A percentile compares a stretch with the other conserved stretches of the same genome.
phyloP scores from a whole-genome alignment of 2,888 invertebrate species.

The Stenoptilia bipunctidactyla region DNA sequence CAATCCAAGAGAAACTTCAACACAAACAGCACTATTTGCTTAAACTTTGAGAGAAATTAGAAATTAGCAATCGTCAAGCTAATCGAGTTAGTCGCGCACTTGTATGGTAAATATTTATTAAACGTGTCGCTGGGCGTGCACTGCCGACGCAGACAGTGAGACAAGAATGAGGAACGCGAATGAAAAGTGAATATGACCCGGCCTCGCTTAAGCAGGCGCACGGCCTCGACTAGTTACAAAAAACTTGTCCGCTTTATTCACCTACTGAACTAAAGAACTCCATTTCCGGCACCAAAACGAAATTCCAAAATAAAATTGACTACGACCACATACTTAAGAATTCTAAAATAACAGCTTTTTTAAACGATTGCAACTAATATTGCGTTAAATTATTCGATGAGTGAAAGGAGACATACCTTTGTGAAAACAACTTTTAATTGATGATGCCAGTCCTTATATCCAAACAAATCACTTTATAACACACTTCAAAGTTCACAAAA shows the following conservation, averaged over 20 bases:
- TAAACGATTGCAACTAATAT: neutral
- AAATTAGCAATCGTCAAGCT: constrained; percentile 21
- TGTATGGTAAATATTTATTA: constrained; percentile 16
- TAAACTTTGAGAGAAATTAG: constrained; percentile 9
- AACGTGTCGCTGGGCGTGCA: neutral
- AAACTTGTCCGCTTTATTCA: constrained; percentile 51
- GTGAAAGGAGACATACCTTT: constrained; percentile 68
- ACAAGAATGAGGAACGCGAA: constrained; percentile 31
- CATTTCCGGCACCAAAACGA: constrained; percentile 33
- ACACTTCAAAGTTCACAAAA: constrained; percentile 46
- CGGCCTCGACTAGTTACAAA: constrained; percentile 29
- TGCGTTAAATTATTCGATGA: constrained; percentile 36
- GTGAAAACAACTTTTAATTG: constrained; percentile 29
- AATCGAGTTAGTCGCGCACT: constrained; percentile 38
- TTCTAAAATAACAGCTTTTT: neutral
- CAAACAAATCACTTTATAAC: constrained; percentile 24
- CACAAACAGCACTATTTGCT: constrained; percentile 22
- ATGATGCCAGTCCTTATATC: constrained; percentile 26
- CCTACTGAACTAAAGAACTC: constrained; percentile 50
- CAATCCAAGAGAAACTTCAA: constrained; percentile 35
- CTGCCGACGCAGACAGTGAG: constrained; percentile 5
- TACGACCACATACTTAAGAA: neutral
- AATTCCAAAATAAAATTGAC: constrained; percentile 6
- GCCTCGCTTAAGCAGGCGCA: constrained; percentile 28
- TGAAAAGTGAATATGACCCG: constrained; percentile 39